Percentiles rank a stretch among this genome's conserved stretches.
These are phyloP conservation scores for Poecilia picta DNA, from an alignment of 2,797 vertebrate species.

Conservation along the genomic window DNA sequence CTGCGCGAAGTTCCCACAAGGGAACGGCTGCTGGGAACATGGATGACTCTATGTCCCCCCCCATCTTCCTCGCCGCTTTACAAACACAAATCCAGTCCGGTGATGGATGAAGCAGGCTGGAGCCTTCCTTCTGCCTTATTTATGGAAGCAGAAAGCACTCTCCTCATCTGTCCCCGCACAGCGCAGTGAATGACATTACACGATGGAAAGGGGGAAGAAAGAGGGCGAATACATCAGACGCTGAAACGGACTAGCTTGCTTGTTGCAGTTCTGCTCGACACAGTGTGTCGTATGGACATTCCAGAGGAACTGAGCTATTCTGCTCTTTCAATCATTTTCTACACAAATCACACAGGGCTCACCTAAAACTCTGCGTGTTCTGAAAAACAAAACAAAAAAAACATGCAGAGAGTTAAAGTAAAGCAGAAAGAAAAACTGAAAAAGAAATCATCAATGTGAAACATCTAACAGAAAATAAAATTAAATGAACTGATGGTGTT, in stretches of 20 bases:
- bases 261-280: slow-evolving; percentile 62
- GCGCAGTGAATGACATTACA: slow-evolving; percentile 65
- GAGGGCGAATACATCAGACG: slow-evolving; percentile 59
- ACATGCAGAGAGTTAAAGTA: background rate
- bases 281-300: slow-evolving; percentile 69
- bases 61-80: slow-evolving; percentile 53
- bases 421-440: slow-evolving; percentile 3
- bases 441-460: background rate
- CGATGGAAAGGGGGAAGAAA: slow-evolving; percentile 12
- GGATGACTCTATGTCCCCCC: slow-evolving; percentile 54
- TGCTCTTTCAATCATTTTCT: slow-evolving; percentile 67
- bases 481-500: background rate
- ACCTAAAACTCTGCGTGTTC: slow-evolving; percentile 9
- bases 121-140: slow-evolving; percentile 68
- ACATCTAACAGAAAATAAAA: background rate
- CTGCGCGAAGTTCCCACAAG: slow-evolving; percentile 68
- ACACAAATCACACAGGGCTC: slow-evolving; percentile 15
- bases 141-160: slow-evolving; percentile 73
- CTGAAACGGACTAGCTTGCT: slow-evolving; percentile 67
- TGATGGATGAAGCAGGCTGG: slow-evolving; percentile 80
- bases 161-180: slow-evolving; percentile 54
- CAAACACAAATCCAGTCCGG: slow-evolving; percentile 67
- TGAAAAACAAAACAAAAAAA: background rate
- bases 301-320: slow-evolving; percentile 66
- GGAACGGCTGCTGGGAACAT: slow-evolving; percentile 72